These are phyloP conservation scores for Halocynthia roretzi DNA, from an alignment of 23 tunicate species.

Conservation along the genomic window DNA sequence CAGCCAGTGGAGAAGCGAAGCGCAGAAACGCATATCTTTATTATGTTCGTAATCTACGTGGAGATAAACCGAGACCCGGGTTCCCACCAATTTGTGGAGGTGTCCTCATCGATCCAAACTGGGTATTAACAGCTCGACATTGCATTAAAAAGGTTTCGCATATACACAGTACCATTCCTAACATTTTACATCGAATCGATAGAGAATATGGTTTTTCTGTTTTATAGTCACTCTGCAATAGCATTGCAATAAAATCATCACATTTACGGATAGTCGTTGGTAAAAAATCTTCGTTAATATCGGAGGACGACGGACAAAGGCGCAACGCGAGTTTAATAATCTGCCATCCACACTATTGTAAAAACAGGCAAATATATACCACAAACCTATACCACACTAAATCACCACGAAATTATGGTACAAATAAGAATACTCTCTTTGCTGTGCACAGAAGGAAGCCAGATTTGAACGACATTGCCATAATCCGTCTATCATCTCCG, in stretches of 20 bases:
- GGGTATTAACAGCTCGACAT: slow-evolving; percentile 68
- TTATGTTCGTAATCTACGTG: slow-evolving; percentile 12
- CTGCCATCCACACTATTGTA: slow-evolving; percentile 45
- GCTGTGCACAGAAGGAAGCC: slow-evolving; percentile 25
- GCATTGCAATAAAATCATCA: background rate
- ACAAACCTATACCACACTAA: background rate
- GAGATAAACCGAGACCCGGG: slow-evolving; percentile 22
- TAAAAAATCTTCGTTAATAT: slow-evolving; percentile 7
- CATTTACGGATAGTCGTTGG: slow-evolving; percentile 16
- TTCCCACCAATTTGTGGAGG: slow-evolving; percentile 65
- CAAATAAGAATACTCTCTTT: background rate
- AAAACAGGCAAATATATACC: slow-evolving; percentile 23
- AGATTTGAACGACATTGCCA: slow-evolving; percentile 44
- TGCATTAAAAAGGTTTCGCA: slow-evolving; percentile 24
- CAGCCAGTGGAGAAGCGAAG: slow-evolving; percentile 7
- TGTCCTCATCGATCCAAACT: slow-evolving; percentile 22
- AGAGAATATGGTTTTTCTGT: background rate
- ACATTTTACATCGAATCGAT: background rate
- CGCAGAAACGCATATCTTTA: slow-evolving; percentile 24
- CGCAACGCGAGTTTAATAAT: slow-evolving; percentile 15
- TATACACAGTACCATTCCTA: too few relatives aligned
- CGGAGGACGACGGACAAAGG: slow-evolving; percentile 26
- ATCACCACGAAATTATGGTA: background rate
- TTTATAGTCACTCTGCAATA: slow-evolving; percentile 17
- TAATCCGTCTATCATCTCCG: slow-evolving; percentile 9